Evolutionary conservation across 2,113 vertebrate genomes (phyloP), one percentile per base, ranked within the genome.

Genomic region (Toxostoma redivivum): DNA sequence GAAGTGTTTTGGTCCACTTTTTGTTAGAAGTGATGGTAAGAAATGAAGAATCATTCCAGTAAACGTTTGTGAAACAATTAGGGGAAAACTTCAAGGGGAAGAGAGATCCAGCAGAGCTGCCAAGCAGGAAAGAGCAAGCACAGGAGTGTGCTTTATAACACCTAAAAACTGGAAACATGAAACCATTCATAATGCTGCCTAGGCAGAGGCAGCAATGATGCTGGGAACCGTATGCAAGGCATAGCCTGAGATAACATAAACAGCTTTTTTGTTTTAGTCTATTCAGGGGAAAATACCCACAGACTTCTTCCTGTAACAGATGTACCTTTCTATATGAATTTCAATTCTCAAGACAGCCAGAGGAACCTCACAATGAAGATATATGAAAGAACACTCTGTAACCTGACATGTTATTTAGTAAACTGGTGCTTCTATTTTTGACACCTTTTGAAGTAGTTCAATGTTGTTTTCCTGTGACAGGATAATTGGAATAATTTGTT

Each of bases 381-480:
- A 23, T 1, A 71, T 5, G 40, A 74, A 92, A 74, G 78, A 91
- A 88, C 24, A 84, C 42, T 37, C 17, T 81, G 57, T 80, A 85
- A 58, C 70, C 57, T 51, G 54, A 72, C 4, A 9, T 2, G 6
- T 61, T 79, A 66, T 53, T 95, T 90, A 81, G 84, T 86, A 93
- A 91, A 87, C 13, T 10, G 21, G 31, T 90, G 35, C n/a, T 90
- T 91, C 86, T 94, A 50, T 83, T 94, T 95, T 88, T 90, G 20
- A 58, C 77, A 42, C 27, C 51, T 82, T 73, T 56, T 81, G 14
- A 81, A 74, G 57, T 53, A 83, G 48, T 21, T 60, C 16, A 61
- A 1, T 28, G 13, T 2, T 15, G 54, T 37, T 65, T 57, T 37
- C 4, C 58, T 3, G 3, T 65, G 30, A 91, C 35, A 91, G n/a